Conservation (phyloP, 2,797 vertebrate genomes). For the Oreonectes daqikongensis region DNA sequence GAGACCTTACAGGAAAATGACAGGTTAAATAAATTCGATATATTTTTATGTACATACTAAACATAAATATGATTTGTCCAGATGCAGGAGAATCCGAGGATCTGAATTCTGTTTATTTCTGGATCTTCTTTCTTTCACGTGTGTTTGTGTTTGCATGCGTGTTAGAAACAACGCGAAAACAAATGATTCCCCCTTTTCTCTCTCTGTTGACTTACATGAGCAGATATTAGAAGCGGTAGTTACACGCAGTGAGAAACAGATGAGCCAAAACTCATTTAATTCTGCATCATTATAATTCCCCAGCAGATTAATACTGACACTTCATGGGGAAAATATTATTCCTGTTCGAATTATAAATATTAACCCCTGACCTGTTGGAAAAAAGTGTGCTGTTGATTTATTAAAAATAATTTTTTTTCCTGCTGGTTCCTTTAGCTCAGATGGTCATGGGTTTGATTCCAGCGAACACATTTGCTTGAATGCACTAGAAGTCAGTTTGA, state of each 20-base stretch:
- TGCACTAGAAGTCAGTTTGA: no score
- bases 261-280: conserved; percentile 9
- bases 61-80: no score
- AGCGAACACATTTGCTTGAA: no score
- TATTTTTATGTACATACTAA: no score
- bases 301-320: conserved; percentile 21
- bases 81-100: background rate
- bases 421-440: no score
- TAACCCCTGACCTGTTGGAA: background rate
- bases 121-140: background rate
- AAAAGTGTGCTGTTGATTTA: no score
- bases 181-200: background rate
- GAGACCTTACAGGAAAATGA: background rate
- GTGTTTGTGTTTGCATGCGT: background rate
- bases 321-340: background rate
- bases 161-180: background rate
- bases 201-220: background rate
- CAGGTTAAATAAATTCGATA: background rate
- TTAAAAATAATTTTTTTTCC: no score
- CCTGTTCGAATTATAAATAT: background rate
- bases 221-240: background rate
- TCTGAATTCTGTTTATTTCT: background rate
- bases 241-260: conserved; percentile 19
- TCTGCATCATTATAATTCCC: conserved; percentile 2
- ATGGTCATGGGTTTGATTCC: no score